Evolutionary conservation across 2,113 vertebrate species (phyloP), one percentile per base, ranked within the genome.

Genomic region (Oriolus oriolus): DNA sequence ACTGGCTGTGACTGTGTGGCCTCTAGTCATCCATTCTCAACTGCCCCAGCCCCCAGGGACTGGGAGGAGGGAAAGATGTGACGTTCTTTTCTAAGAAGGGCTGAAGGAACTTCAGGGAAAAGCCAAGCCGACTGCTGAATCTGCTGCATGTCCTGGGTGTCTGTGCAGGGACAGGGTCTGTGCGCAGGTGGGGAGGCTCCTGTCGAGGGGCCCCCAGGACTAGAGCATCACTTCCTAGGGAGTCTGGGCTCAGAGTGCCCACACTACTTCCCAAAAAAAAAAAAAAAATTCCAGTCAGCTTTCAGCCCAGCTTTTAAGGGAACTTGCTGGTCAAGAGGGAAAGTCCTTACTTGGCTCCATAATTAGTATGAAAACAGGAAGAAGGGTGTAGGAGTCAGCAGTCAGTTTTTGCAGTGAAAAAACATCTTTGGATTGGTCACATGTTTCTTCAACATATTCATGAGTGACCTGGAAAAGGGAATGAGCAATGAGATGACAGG

Each of bases 331-430:
- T 89, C 60, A 78, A 66, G 31, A 87, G 33, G 37, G 84, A 57
- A 60, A 45, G 76, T 89, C 33, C 52, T 78, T 7, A 11, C 17
- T 33, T 33, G 52, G 54, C 47, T 78, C 33, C 1, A 1, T 61
- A 92, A 71, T 45, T 92, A 71, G 47, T 90, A 93, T 3, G 3
- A 96, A 95, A 95, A 92, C 91, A 95, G 96, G 93, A 97, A 95
- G 91, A 59, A 89, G 52, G 1, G 54, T 54, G 83, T 89, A 90
- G 93, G 84, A 96, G 83, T 90, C 60, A 80, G 87, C 7, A 23
- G 90, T 84, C 64, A 74, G 27, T 81, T 92, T 84, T 49, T 73
- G 50, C 13, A 4, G 50, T 77, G 35, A 68, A 83, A 82, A 70
- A 44, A 90, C 76, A 87, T 95, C 3, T 10, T 71, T 53, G 50